Evolutionary conservation across 1,140 invertebrate genomes (phyloP), one percentile per base, ranked within the genome.

Genomic region (Uloborus diversus): DNA sequence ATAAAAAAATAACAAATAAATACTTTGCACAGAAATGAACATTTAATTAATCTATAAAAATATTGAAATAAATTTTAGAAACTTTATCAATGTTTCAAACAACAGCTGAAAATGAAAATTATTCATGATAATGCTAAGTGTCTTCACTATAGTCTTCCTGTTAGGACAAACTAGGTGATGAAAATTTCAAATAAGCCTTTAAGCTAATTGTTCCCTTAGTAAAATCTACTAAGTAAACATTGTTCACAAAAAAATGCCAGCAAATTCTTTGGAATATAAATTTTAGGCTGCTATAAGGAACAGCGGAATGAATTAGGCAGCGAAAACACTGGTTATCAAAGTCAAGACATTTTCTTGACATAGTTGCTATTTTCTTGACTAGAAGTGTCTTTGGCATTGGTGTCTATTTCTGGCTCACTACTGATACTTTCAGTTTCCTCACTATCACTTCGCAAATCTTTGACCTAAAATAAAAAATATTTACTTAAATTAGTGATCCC

Each of bases 391-490:
- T 62, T 73, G 70, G 70, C 33, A 30, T 57, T 42, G 27, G 20
- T n/a, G n/a, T n/a, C n/a, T n/a, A n/a, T 35, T 47, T 73, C 66
- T 33, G 32, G 11, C 14, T 32, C 57, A 61, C 73, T 79, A 27
- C 59, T 64, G 28, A 37, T 64, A 4, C 49, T 53, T 13, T 14
- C 13, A 20, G 53, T 57, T 11, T 53, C 64, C 11, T 79, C 64
- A 69, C 64, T 79, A 33, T 79, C 76, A 59, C 76, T 79, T 33
- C 76, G 64, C 14, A 79, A 33, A 51, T 79, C 76, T 33, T 79
- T 68, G 23, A 79, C 76, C 76, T 79, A 7, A 20, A 35, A 37
- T 25, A n/a, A 42, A 65, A 28, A 4, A 9, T 56, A 1, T n/a
- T 14, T n/a, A 56, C 9, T 9, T 11, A 59, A 59, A 32, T 30